Evolutionary conservation across 2,888 invertebrate genomes (phyloP), one percentile per base, ranked within the genome.

Genomic region (Campaea margaritaria): DNA sequence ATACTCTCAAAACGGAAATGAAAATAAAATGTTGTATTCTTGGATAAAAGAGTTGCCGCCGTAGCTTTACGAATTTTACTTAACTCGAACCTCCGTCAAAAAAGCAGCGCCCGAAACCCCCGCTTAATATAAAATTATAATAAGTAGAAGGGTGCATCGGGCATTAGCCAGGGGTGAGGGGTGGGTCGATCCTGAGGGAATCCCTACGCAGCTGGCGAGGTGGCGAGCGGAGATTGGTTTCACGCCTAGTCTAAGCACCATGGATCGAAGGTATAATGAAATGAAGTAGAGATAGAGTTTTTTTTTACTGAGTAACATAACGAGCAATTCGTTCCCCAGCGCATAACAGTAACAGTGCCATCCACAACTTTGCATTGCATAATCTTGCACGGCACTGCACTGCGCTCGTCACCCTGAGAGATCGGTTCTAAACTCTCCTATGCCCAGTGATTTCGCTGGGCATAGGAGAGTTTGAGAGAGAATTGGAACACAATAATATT

Each of bases 81-180:
- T 16, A 13, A 16, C 16, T 1, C 5, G 10, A n/a, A 9, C 55
- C n/a, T 12, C 42, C 46, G 46, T 46, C 45, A 42, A 50, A 50
- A 50, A 41, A 42, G 50, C 50, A 50, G 1, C 42, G 50, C 16
- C 48, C 8, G 21, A 31, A 57, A 56, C 68, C 62, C 60, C 56
- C 56, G 58, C 58, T 66, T 63, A 67, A 69, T 67, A 69, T 66
- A 63, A 66, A 68, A 68, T 69, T 62, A 69, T 69, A 67, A 69
- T 67, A 67, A 66, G 66, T 53, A 67, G 56, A 68, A 69, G 68
- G 68, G 68, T 66, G 66, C 62, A 59, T 45, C 47, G 52, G 52
- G 61, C 65, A 62, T 58, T 59, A 59, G 62, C 56, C 21, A 28
- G 11, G 9, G 15, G 39, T 14, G 39, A 11, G 45, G 45, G 49